Percentiles rank a stretch among this genome's conserved stretches.
Evolutionary conservation across 2,113 vertebrate species (phyloP).

Genomic region (Holacanthus passer): DNA sequence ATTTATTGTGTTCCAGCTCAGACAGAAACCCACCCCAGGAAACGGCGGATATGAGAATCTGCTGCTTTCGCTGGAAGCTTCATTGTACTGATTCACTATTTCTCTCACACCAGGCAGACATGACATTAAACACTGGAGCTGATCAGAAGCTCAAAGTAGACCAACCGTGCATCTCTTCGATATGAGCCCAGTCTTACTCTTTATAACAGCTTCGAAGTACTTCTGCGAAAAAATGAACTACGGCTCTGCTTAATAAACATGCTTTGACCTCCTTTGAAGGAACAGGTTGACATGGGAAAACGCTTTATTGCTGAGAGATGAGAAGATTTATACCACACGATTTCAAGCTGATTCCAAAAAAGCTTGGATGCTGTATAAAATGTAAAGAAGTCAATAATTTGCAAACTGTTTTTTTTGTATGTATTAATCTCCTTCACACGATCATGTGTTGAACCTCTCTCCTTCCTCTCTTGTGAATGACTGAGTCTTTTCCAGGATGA

Average conservation of each 20-base stretch:
- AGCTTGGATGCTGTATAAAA: no score
- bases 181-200: neutral
- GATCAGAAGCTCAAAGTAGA: slow-evolving; percentile 15
- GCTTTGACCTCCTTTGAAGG: neutral
- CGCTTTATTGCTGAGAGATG: no score
- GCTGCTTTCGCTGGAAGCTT: slow-evolving; percentile 3
- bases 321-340: no score
- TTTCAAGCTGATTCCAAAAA: no score
- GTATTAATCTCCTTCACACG: no score
- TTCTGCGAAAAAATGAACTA: neutral
- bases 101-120: neutral
- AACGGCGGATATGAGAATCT: slow-evolving; percentile 24
- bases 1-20: slow-evolving; percentile 33
- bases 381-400: no score
- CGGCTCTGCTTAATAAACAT: neutral
- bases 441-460: no score
- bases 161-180: neutral
- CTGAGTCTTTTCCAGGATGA: no score
- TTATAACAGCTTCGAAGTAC: no score
- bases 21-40: slow-evolving; percentile 2
- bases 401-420: no score
- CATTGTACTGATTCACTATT: slow-evolving; percentile 23
- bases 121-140: neutral
- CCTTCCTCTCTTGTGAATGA: no score
- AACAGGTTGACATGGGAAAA: no score